These are phyloP conservation scores for Verasper variegatus DNA, from an alignment of 2,113 vertebrate species.

Conservation along the genomic window DNA sequence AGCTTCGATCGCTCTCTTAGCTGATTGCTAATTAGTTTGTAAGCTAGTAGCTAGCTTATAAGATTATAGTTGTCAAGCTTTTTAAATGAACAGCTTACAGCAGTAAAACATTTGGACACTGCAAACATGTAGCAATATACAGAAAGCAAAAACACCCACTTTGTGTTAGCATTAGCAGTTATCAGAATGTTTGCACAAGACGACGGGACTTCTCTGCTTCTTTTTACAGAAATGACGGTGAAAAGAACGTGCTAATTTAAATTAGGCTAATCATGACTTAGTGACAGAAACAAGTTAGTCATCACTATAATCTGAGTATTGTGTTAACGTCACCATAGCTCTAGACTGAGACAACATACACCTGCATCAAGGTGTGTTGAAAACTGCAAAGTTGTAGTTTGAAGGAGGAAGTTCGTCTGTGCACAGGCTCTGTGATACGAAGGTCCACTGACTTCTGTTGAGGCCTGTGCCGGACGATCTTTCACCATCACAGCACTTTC, in stretches of 20 bases:
- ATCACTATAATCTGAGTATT: background rate
- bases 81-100: background rate
- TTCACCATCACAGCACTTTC: slow-evolving; percentile 11
- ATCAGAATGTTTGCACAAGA: no score
- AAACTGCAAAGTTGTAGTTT: background rate
- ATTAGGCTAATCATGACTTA: background rate
- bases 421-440: slow-evolving; percentile 42
- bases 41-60: background rate
- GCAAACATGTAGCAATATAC: slow-evolving; percentile 1
- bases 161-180: slow-evolving; percentile 13
- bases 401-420: background rate
- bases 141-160: background rate
- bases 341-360: background rate
- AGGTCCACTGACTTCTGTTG: slow-evolving; percentile 42
- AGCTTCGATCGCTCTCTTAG: background rate
- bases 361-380: background rate
- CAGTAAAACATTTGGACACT: background rate
- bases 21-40: background rate
- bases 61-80: background rate
- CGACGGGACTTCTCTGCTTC: background rate
- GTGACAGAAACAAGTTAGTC: background rate
- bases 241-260: background rate
- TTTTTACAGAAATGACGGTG: background rate
- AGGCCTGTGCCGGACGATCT: slow-evolving; percentile 14
- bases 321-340: background rate